Conservation (phyloP, 2,888 invertebrate genomes). For the Lampropteryx suffumata region DNA sequence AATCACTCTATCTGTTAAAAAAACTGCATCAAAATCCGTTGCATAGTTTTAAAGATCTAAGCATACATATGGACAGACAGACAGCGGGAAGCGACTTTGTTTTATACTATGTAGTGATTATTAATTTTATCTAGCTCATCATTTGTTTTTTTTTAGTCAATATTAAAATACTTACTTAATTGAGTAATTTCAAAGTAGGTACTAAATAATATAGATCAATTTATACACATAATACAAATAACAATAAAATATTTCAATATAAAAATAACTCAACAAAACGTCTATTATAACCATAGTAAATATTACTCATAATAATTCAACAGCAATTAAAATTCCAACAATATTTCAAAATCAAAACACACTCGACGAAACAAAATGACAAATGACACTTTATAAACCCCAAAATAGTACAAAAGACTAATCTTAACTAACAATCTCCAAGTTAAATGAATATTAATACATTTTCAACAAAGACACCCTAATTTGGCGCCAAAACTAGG, state of each 20-base stretch:
- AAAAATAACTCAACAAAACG: conserved; percentile 6
- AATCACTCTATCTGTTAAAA: no score
- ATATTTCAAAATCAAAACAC: conserved; percentile 55
- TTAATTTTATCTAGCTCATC: no score
- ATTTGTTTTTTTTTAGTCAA: no score
- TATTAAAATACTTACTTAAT: no score
- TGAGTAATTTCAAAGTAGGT: no score
- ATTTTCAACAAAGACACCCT: conserved; percentile 50
- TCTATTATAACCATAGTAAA: conserved; percentile 18
- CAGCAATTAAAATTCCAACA: conserved; percentile 54
- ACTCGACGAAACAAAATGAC: conserved; percentile 56
- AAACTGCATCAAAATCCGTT: no score
- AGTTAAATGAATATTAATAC: conserved; percentile 56
- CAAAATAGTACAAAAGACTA: conserved; percentile 63
- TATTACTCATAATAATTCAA: conserved; percentile 40
- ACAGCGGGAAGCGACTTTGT: no score
- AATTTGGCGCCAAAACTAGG: conserved; percentile 38
- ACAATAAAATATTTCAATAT: background rate
- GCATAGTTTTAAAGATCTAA: no score
- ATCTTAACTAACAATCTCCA: conserved; percentile 66
- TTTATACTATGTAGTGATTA: no score
- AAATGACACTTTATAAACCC: conserved; percentile 53
- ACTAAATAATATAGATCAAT: no score
- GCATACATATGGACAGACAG: no score
- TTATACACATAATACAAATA: no score